phyloP scores from a whole-genome alignment of 2,888 invertebrate species.

The Laspeyria flexula region DNA sequence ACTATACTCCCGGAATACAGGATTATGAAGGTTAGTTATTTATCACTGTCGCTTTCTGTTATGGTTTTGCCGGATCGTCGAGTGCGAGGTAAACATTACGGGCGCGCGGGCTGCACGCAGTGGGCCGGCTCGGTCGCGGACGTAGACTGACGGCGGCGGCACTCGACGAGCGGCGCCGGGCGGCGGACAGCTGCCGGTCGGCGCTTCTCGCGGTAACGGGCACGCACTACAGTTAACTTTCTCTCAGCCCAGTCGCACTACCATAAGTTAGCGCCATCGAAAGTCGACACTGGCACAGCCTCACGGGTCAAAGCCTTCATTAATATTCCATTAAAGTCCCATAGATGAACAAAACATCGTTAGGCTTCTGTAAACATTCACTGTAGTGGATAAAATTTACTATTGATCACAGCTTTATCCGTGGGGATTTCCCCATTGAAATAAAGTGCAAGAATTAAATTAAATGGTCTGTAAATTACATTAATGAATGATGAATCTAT shows the following conservation, averaged over 20 bases:
- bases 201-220: constrained; percentile 68
- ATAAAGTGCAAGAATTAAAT: too few species aligned
- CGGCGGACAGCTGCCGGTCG: constrained; percentile 8
- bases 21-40: constrained; percentile 50
- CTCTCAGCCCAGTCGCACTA: constrained; percentile 71
- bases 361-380: constrained; percentile 15
- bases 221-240: constrained; percentile 86
- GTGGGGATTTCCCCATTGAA: too few species aligned
- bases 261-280: constrained; percentile 79
- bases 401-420: too few species aligned
- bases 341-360: constrained; percentile 23
- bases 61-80: constrained; percentile 61
- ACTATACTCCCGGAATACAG: constrained; percentile 51
- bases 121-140: constrained; percentile 29
- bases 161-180: constrained; percentile 25
- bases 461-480: too few species aligned
- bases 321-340: constrained; percentile 53
- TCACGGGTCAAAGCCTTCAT: constrained; percentile 78
- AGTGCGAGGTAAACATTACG: constrained; percentile 64
- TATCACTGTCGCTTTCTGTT: constrained; percentile 78
- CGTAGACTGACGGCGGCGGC: constrained; percentile 42
- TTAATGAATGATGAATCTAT: too few species aligned
- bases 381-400: not conserved
- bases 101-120: constrained; percentile 45
- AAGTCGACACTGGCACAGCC: constrained; percentile 72